Evolutionary conservation across 2,888 invertebrate genomes (phyloP).

Genomic region (Tinea pellionella): DNA sequence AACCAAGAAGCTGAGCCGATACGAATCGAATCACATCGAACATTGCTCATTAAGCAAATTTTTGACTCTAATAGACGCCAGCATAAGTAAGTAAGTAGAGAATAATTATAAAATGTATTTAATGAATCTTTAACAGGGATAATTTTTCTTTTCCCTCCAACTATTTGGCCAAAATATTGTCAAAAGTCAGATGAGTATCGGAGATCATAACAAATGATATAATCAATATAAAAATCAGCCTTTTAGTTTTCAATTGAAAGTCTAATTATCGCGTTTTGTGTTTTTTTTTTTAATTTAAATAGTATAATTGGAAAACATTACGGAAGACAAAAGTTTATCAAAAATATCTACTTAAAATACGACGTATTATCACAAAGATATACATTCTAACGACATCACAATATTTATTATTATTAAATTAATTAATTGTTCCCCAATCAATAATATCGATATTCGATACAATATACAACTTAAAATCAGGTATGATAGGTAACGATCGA

Average conservation of each 20-base stretch:
- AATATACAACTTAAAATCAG: conserved; percentile 51
- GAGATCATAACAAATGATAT: neutral
- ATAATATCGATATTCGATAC: conserved; percentile 40
- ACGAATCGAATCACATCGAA: too few relatives aligned
- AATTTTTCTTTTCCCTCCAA: too few relatives aligned
- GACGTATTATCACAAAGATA: conserved; percentile 56
- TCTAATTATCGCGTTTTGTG: neutral
- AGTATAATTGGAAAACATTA: conserved; percentile 40
- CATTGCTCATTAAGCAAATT: too few relatives aligned
- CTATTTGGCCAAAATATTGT: too few relatives aligned
- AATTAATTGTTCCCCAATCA: conserved; percentile 57
- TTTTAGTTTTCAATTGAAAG: neutral
- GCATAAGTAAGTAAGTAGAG: too few relatives aligned
- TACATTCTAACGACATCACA: conserved; percentile 59
- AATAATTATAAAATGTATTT: too few relatives aligned
- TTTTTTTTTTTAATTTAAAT: neutral
- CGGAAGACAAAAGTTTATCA: conserved; percentile 46
- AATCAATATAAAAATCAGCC: neutral
- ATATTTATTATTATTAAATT: conserved; percentile 58
- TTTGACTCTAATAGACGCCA: too few relatives aligned
- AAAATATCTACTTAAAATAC: conserved; percentile 29
- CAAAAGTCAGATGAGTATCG: too few relatives aligned
- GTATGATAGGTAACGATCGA: conserved; percentile 63
- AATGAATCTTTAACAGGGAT: too few relatives aligned
- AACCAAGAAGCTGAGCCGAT: too few relatives aligned